Conservation (phyloP, 2,888 invertebrate species). For the Lithosia quadra region DNA sequence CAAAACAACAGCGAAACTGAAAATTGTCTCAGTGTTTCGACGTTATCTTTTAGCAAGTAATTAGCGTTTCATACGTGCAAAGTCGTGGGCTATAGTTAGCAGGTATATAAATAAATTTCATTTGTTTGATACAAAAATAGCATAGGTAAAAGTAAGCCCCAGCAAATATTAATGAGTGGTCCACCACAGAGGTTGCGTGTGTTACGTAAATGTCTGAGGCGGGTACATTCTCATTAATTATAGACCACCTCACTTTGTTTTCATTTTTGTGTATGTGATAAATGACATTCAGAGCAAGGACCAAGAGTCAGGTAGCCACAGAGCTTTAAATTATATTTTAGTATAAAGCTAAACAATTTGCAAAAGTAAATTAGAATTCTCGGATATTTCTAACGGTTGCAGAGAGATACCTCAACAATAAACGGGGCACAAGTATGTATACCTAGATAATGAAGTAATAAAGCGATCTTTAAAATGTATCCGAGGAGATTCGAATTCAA, state of each 20-base stretch:
- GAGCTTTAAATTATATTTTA: not conserved
- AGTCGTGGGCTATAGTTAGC: not conserved
- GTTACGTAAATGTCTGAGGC: constrained; percentile 46
- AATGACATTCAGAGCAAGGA: constrained; percentile 18
- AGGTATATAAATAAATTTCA: constrained; percentile 9
- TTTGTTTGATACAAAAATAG: constrained; percentile 35
- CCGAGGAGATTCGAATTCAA: constrained; percentile 54
- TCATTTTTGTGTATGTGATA: constrained; percentile 44
- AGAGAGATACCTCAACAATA: not conserved
- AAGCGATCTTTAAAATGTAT: constrained; percentile 6
- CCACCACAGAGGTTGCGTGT: constrained; percentile 51
- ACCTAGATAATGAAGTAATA: not conserved
- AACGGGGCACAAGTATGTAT: not conserved
- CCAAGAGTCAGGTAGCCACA: not conserved
- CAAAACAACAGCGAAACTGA: not conserved
- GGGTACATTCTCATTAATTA: constrained; percentile 52
- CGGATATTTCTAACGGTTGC: not conserved
- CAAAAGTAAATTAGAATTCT: not conserved
- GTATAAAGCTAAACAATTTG: not conserved
- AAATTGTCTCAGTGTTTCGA: not conserved
- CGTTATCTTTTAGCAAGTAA: not conserved
- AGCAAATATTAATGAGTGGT: constrained; percentile 56
- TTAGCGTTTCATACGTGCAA: not conserved
- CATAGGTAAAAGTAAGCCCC: constrained; percentile 15
- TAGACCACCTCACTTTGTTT: constrained; percentile 36